Evolutionary conservation across 2,113 vertebrate species (phyloP), one percentile per base, ranked within the genome.

Genomic region (Tenebrosternarchus preto): DNA sequence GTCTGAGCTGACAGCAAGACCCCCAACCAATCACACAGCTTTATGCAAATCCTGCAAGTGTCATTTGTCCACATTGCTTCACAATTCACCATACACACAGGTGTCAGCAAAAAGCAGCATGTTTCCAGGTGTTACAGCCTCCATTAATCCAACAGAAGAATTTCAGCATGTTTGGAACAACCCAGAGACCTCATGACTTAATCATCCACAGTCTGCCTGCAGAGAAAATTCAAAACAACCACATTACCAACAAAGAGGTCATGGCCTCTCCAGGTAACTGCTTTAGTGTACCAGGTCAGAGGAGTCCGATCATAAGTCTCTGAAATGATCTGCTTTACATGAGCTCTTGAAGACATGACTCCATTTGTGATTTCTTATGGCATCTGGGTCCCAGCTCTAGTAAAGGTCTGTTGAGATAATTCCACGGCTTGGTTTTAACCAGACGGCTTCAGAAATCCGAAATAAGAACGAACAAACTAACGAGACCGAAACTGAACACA

Each of bases 191-290:
- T 68, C 64, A n/a, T 22, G 64, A n/a, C 64, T 68, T 68, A 33
- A 68, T 39, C n/a, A 22, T 39, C 19, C 64, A 64, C 61, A 39
- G 33, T 68, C 64, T n/a, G 31, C 36, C 64, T 39, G 64, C 36
- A 20, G 36, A 68, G 20, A 20, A 19, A 68, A 39, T 68, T 19
- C 19, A 39, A 68, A 68, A 39, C 39, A 68, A 68, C n/a, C n/a
- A 33, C 29, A 31, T 39, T 19, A 31, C 33, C 33, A 68, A 39
- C 20, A 33, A 68, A 68, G 63, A 29, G 9, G 63, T 29, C 63
- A 33, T 36, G 33, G n/a, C n/a, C n/a, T 67, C 31, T 5, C 63
- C 20, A 31, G 25, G 15, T 19, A 68, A 20, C 20, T 39, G 33
- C 36, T 22, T 22, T 4, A 3, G 6, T 16, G 8, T 29, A 22